A percentile compares a stretch with the other conserved stretches of the same genome.
phyloP scores from a whole-genome alignment of 1,140 invertebrate genomes.

The Mercenaria mercenaria region DNA sequence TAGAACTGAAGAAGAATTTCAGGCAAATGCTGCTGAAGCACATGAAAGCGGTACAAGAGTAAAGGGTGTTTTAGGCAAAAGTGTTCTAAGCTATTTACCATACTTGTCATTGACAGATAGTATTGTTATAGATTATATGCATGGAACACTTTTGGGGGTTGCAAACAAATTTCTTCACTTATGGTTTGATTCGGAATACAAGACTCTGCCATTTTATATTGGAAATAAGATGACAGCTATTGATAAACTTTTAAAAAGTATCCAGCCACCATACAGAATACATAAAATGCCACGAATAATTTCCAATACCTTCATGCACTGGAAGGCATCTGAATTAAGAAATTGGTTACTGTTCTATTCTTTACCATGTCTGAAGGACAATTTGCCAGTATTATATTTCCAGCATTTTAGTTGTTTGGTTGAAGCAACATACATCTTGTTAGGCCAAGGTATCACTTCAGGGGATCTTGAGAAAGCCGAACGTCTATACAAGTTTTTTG shows the following conservation, averaged over 20 bases:
- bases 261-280: conserved; percentile 54
- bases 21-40: neutral
- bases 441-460: conserved; percentile 58
- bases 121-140: conserved; percentile 65
- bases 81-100: neutral
- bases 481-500: conserved; percentile 39
- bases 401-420: conserved; percentile 50
- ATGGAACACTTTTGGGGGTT: conserved; percentile 62
- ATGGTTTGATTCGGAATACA: conserved; percentile 48
- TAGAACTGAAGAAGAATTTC: conserved; percentile 8
- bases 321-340: conserved; percentile 64
- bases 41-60: conserved; percentile 1
- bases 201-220: conserved; percentile 47
- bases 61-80: conserved; percentile 52
- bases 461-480: conserved; percentile 34
- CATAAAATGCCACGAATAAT: conserved; percentile 61
- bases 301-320: conserved; percentile 48
- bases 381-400: conserved; percentile 59
- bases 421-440: conserved; percentile 64
- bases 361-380: conserved; percentile 57
- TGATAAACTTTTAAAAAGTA: conserved; percentile 37
- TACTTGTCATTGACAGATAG: conserved; percentile 42
- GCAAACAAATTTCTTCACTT: conserved; percentile 49
- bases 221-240: conserved; percentile 47
- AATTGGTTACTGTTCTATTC: conserved; percentile 62